Evolutionary conservation across 2,113 vertebrate genomes (phyloP).

Genomic region (Butastur rufipennis): DNA sequence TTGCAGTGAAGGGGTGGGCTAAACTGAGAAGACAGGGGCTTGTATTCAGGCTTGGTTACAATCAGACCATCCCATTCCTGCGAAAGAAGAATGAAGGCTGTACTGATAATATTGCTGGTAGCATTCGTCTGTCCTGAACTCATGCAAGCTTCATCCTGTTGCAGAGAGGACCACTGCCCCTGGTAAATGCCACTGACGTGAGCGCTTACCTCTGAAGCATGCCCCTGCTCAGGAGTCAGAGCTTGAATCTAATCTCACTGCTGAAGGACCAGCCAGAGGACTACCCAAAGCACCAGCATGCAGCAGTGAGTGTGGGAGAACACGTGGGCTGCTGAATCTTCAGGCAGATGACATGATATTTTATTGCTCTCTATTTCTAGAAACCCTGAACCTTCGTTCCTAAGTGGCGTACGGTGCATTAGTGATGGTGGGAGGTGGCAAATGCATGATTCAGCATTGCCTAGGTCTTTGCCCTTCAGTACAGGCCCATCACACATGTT

Average conservation of each 20-base stretch:
- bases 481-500: neutral
- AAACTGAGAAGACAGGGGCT: neutral
- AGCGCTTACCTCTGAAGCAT: neutral
- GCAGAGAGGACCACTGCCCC: neutral
- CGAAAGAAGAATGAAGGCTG: neutral
- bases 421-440: constrained; percentile 13
- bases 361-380: constrained; percentile 49
- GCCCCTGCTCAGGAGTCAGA: neutral
- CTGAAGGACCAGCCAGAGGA: neutral
- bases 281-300: neutral
- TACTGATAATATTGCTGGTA: neutral
- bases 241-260: neutral
- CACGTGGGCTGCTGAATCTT: constrained; percentile 29
- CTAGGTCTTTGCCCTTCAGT: neutral
- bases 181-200: neutral
- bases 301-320: neutral
- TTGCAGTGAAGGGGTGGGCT: neutral
- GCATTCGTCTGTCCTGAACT: neutral
- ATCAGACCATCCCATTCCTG: neutral
- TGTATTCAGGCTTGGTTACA: neutral
- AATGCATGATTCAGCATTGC: neutral
- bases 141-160: neutral
- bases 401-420: neutral
- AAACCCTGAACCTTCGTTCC: neutral
- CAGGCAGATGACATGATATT: constrained; percentile 45